phyloP scores from a whole-genome alignment of 2,113 vertebrate species.

The Aix galericulata region DNA sequence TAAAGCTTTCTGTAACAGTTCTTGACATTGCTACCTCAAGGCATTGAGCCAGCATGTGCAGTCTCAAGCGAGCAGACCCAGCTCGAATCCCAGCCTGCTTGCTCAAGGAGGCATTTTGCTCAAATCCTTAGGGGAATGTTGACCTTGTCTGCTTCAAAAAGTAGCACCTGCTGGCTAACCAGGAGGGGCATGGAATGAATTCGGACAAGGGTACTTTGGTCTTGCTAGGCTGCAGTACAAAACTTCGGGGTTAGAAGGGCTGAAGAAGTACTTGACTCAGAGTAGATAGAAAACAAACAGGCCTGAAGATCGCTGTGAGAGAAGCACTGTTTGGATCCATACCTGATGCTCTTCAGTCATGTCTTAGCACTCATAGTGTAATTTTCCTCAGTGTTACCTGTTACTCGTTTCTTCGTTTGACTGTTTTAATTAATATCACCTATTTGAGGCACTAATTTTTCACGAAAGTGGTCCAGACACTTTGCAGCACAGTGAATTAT shows the following conservation, averaged over 20 bases:
- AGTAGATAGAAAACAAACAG: not conserved
- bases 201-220: not conserved
- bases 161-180: constrained; percentile 10
- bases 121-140: constrained; percentile 19
- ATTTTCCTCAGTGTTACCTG: not conserved
- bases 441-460: no score
- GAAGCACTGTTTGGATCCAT: not conserved
- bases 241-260: not conserved
- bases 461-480: no score
- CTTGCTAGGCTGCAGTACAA: not conserved
- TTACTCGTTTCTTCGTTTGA: not conserved
- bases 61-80: not conserved
- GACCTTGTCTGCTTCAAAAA: constrained; percentile 48
- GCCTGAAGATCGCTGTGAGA: not conserved
- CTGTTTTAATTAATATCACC: no score
- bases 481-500: not conserved
- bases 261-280: not conserved
- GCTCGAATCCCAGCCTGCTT: not conserved
- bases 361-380: not conserved
- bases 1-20: constrained; percentile 47
- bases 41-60: not conserved
- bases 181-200: not conserved
- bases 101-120: constrained; percentile 24
- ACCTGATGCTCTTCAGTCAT: not conserved
- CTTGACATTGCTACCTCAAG: constrained; percentile 50